Evolutionary conservation across 2,113 vertebrate species (phyloP), one percentile per base, ranked within the genome.

Genomic region (Macquaria australasica): DNA sequence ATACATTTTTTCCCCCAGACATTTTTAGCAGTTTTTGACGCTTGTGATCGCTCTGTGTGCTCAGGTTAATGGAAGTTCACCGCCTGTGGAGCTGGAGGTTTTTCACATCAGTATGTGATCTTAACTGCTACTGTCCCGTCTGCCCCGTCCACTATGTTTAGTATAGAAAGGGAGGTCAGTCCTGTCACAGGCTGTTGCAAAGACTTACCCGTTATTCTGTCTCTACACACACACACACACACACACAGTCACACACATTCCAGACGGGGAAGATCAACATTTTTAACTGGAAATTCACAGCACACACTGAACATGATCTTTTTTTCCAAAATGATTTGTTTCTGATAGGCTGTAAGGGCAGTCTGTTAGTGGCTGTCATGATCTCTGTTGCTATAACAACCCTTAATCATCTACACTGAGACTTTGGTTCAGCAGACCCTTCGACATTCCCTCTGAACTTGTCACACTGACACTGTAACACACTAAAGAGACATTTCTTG

Each of bases 401-500:
- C n/a, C 23, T 51, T 51, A 28, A 34, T n/a, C 41, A 28, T 56
- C 14, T 34, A 18, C 43, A 58, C 48, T 59, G 25, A 80, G 50
- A 71, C 45, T 69, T 55, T 34, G 39, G 23, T 66, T 76, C 23
- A 31, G 50, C 4, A 34, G 25, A 82, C 23, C 41, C 25, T 67
- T 25, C n/a, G 8, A 72, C 41, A 31, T 53, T 84, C 67, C 14
- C 23, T 68, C n/a, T 85, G 73, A 92, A 92, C 85, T 55, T 79
- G 72, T 83, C 62, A 55, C 73, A 37, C 73, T 64, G 55, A 84
- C 79, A 77, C 63, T 55, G 23, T 58, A 82, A 84, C 88, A 86
- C 70, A 51, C 70, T 55, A 48, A 56, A 75, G 81, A 91, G 64
- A 81, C 75, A 90, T 88, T 90, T 90, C 72, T 86, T 78, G 51